Evolutionary conservation across 1,140 invertebrate genomes (phyloP), one percentile per base, ranked within the genome.

Genomic region (Sycobia sp.): DNA sequence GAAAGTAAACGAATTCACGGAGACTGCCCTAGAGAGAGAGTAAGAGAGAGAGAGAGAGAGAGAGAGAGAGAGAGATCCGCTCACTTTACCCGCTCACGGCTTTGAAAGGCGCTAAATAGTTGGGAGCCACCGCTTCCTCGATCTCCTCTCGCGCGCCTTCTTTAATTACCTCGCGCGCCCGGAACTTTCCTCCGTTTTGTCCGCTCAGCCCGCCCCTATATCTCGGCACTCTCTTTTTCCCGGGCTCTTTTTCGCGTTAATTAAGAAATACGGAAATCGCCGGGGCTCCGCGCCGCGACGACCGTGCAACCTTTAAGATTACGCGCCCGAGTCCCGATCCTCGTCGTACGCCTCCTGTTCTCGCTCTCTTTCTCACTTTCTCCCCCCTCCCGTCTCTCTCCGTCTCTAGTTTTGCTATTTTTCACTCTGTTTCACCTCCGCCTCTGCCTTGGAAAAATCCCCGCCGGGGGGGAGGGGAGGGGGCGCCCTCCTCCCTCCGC

Each of bases 1-100:
- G 73, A 76, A 78, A 76, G 70, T 75, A 72, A 73, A 76, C 71
- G 74, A 73, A 75, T 75, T 75, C 68, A 70, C 58, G 67, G 58
- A 51, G 25, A 44, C 22, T 20, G 20, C 27, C 5, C 22, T 14
- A 54, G n/a, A n/a, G n/a, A n/a, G n/a, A n/a, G n/a, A n/a, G n/a
- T n/a, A n/a, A n/a, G n/a, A n/a, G n/a, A n/a, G n/a, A n/a, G n/a
- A n/a, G n/a, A n/a, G n/a, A n/a, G n/a, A n/a, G n/a, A n/a, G n/a
- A n/a, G n/a, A n/a, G n/a, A n/a, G n/a, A n/a, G n/a, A n/a, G n/a
- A n/a, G n/a, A n/a, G n/a, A n/a, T n/a, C n/a, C n/a, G n/a, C 43
- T 32, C 14, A 9, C 32, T 8, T 46, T 56, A 14, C 43, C 43
- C 20, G 18, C 43, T 22, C 39, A 4, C 41, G 29, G 27, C 55